phyloP scores from a whole-genome alignment of 2,888 invertebrate genomes.

The Conchocele bisecta region DNA sequence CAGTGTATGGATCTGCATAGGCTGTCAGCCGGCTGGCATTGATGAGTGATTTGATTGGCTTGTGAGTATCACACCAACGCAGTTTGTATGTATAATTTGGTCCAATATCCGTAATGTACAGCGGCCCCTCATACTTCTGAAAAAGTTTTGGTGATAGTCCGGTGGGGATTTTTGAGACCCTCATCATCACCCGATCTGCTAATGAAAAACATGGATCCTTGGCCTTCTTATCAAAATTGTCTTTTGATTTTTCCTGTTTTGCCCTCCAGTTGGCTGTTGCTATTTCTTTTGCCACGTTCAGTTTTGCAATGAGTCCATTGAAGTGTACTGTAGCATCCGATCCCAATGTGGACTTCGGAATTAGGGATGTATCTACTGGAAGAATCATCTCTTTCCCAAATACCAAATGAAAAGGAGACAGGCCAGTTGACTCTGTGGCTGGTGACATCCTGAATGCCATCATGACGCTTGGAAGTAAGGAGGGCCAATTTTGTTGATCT shows the following conservation, averaged over 20 bases:
- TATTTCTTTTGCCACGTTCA: neutral
- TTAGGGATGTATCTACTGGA: neutral
- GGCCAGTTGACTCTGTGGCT: conserved; percentile 39
- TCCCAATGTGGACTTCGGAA: neutral
- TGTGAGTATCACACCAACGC: neutral
- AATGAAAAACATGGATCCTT: neutral
- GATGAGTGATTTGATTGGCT: neutral
- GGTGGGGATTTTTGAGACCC: neutral
- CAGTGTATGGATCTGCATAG: neutral
- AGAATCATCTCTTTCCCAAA: conserved; percentile 36
- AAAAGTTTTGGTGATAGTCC: neutral
- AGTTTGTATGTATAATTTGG: neutral
- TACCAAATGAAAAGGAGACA: conserved; percentile 39
- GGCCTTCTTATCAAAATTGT: neutral
- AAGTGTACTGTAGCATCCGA: neutral
- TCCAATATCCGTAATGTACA: neutral
- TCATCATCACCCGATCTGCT: neutral
- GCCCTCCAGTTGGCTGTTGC: neutral
- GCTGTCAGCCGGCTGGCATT: neutral
- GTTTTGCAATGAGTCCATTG: neutral
- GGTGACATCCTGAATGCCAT: conserved; percentile 52
- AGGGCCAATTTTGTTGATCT: conserved; percentile 46
- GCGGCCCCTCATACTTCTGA: neutral
- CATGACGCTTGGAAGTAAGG: conserved; percentile 41
- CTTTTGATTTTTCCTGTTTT: neutral